These are phyloP conservation scores for Anoplopoma fimbria DNA, from an alignment of 2,113 vertebrate species.

Conservation along the genomic window DNA sequence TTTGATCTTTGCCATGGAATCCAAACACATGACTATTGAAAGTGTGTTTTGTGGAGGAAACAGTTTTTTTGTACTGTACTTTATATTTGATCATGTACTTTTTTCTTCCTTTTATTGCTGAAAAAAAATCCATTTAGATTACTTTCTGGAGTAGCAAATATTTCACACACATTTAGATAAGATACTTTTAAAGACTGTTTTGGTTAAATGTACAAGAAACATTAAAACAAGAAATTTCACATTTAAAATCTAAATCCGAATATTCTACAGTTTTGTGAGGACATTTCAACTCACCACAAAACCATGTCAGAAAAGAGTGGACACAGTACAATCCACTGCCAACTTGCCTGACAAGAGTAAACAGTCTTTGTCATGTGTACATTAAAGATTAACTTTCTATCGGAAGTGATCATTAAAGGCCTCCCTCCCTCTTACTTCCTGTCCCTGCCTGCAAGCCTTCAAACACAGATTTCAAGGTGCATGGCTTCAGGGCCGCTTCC, in stretches of 20 bases:
- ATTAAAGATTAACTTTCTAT: slow-evolving; percentile 57
- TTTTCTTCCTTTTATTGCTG: background rate
- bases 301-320: slow-evolving; percentile 10
- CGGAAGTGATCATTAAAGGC: slow-evolving; percentile 43
- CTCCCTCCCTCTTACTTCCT: slow-evolving; percentile 25
- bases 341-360: slow-evolving; percentile 43
- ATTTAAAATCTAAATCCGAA: background rate
- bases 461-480: slow-evolving; percentile 50
- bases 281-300: background rate
- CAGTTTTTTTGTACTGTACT: background rate
- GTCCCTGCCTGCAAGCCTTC: slow-evolving; percentile 29
- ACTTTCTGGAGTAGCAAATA: background rate
- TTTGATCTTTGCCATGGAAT: slow-evolving; percentile 21
- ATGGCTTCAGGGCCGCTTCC: slow-evolving; percentile 27
- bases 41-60: background rate
- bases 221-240: background rate
- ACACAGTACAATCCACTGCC: slow-evolving; percentile 2
- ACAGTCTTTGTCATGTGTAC: slow-evolving; percentile 51
- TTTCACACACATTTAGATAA: too few species aligned
- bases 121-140: background rate
- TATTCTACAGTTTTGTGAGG: background rate
- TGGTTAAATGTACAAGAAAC: background rate
- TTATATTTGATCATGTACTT: background rate
- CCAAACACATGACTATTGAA: background rate
- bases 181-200: too few species aligned